phyloP scores from a whole-genome alignment of 1,140 invertebrate genomes.

The Olivierus martensii region DNA sequence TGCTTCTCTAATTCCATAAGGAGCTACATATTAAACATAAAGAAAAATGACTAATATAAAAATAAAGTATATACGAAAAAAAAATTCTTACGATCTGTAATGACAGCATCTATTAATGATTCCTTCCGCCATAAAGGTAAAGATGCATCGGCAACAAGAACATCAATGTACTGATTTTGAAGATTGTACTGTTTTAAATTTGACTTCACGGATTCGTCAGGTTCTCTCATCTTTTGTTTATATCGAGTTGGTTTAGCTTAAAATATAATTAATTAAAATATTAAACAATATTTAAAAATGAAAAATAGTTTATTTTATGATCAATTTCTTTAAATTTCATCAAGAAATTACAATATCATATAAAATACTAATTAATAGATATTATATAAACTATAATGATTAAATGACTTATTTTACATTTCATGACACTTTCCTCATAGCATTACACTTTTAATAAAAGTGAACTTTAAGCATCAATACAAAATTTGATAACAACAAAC shows the following conservation, averaged over 20 bases:
- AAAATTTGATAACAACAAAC: too few species aligned
- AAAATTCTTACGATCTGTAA: constrained; percentile 91
- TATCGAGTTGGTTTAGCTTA: constrained; percentile 32
- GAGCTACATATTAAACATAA: constrained; percentile 45
- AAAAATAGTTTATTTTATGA: too few species aligned
- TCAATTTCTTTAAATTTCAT: too few species aligned
- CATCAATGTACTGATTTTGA: constrained; percentile 61
- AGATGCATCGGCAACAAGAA: constrained; percentile 79
- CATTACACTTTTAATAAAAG: too few species aligned
- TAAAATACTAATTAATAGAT: too few species aligned
- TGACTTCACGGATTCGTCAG: constrained; percentile 66
- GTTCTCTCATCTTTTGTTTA: constrained; percentile 46
- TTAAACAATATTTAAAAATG: too few species aligned
- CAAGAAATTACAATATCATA: too few species aligned
- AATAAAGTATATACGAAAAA: background rate
- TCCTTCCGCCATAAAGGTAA: constrained; percentile 55
- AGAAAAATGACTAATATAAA: background rate
- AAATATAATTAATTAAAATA: too few species aligned
- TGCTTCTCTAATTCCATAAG: constrained; percentile 87
- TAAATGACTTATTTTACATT: too few species aligned
- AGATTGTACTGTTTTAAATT: constrained; percentile 80
- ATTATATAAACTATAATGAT: too few species aligned
- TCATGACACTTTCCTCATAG: too few species aligned
- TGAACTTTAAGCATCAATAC: too few species aligned
- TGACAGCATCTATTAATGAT: constrained; percentile 59